A percentile compares a stretch with the other conserved stretches of the same genome.
Evolutionary conservation across 2,888 invertebrate genomes (phyloP).

Genomic region (Leuctra nigra): DNA sequence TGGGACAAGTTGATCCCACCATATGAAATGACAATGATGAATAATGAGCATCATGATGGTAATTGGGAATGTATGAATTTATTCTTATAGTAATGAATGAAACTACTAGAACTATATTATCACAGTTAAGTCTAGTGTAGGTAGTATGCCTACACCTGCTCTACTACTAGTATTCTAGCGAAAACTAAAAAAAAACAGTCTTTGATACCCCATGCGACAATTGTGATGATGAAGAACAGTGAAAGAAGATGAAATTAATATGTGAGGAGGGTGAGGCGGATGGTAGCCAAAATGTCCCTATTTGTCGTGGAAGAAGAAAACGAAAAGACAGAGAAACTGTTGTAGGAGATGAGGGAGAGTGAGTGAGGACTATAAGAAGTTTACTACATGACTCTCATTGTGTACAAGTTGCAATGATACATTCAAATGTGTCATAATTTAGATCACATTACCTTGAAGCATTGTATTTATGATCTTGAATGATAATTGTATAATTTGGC

Average conservation of each 20-base stretch:
- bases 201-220: neutral
- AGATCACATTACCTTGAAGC: too few relatives aligned
- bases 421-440: too few relatives aligned
- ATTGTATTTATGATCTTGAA: too few relatives aligned
- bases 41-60: neutral
- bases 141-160: neutral
- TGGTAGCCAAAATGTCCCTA: too few relatives aligned
- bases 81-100: neutral
- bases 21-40: too few relatives aligned
- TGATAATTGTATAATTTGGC: too few relatives aligned
- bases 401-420: too few relatives aligned
- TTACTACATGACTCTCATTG: too few relatives aligned
- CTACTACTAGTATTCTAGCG: neutral
- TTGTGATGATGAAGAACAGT: neutral
- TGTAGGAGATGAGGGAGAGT: constrained; percentile 15
- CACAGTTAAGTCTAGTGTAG: neutral
- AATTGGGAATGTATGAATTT: neutral
- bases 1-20: too few relatives aligned
- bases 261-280: neutral
- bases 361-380: constrained; percentile 14
- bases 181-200: neutral
- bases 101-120: neutral
- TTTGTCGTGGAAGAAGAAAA: constrained; percentile 14
- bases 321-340: constrained; percentile 8
- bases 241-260: constrained; percentile 2